These are phyloP conservation scores for Pseudococcus viburni DNA, from an alignment of 2,888 invertebrate species.

Conservation along the genomic window DNA sequence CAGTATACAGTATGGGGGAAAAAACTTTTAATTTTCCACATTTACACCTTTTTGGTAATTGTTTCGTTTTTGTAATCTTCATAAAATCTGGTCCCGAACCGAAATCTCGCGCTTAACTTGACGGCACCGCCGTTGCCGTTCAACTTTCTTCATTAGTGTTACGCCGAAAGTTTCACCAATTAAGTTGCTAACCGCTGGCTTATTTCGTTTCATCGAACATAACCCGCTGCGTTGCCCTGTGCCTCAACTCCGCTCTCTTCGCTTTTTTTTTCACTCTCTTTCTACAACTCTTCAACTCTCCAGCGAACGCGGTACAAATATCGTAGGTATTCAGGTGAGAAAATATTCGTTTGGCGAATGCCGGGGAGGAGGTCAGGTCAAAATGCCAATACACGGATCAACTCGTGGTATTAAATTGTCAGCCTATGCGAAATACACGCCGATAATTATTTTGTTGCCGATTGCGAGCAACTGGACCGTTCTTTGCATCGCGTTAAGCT, in stretches of 20 bases:
- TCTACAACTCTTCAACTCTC: background rate
- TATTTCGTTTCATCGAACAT: constrained; percentile 40
- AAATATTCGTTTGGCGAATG: background rate
- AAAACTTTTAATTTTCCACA: constrained; percentile 47
- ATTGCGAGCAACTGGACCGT: background rate
- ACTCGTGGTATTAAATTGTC: constrained; percentile 14
- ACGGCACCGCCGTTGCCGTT: background rate
- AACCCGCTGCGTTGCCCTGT: background rate
- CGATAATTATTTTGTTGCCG: background rate
- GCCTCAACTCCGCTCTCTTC: background rate
- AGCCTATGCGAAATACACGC: background rate
- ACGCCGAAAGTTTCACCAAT: constrained; percentile 42
- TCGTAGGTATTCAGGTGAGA: background rate
- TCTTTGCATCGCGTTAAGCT: background rate
- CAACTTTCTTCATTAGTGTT: constrained; percentile 50
- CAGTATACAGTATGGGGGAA: background rate
- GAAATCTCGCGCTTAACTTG: constrained; percentile 24
- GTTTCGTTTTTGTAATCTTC: constrained; percentile 48
- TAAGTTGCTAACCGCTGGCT: constrained; percentile 47
- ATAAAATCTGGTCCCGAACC: constrained; percentile 36
- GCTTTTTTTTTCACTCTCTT: background rate
- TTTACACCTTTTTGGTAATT: constrained; percentile 50
- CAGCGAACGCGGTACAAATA: background rate
- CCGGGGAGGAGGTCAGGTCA: background rate
- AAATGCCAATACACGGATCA: constrained; percentile 2